Evolutionary conservation across 2,797 vertebrate genomes (phyloP).

Genomic region (Phoebastria nigripes): DNA sequence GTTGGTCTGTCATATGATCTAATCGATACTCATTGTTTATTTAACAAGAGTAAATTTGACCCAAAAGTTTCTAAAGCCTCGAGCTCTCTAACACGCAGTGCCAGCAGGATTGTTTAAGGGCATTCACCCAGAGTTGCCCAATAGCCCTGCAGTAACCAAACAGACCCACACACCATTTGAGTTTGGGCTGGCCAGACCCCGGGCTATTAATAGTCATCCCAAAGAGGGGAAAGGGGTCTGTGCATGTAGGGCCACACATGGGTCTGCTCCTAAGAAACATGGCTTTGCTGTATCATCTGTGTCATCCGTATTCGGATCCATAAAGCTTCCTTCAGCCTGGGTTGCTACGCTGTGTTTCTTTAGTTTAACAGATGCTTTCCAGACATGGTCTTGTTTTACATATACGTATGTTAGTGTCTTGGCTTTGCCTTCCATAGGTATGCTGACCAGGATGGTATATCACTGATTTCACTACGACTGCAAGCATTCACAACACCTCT

Average conservation of each 20-base stretch:
- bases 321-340: neutral
- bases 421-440: neutral
- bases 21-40: conserved; percentile 30
- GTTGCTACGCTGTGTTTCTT: neutral
- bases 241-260: neutral
- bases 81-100: neutral
- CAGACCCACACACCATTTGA: neutral
- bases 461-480: neutral
- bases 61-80: conserved; percentile 2
- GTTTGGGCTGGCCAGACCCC: neutral
- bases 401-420: rapidly evolving
- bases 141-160: neutral
- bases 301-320: neutral
- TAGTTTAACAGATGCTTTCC: neutral
- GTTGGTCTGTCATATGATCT: neutral
- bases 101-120: neutral
- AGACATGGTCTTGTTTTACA: neutral
- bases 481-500: neutral
- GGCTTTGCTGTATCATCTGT: neutral
- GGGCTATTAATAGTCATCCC: neutral
- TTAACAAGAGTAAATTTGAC: conserved; percentile 13
- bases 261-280: neutral
- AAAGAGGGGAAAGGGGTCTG: neutral
- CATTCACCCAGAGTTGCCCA: neutral
- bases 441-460: neutral